Conservation (phyloP, 2,113 vertebrate species). For the Albula goreensis region DNA sequence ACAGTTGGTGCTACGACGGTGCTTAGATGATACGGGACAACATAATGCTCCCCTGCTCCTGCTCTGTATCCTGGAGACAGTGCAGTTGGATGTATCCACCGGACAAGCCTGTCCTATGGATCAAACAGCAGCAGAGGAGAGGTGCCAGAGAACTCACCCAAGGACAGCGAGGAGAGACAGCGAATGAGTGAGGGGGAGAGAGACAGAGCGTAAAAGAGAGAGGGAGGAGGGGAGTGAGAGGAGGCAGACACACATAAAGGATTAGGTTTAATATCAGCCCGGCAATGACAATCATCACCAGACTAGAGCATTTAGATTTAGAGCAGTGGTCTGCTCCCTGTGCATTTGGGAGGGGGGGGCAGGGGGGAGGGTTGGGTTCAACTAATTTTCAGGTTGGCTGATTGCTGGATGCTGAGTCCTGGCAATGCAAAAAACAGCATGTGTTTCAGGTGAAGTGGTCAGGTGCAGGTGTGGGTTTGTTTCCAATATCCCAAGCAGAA, state of each 20-base stretch:
- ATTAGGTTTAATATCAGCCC: conserved; percentile 14
- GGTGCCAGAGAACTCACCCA: conserved; percentile 11
- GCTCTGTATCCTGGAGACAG: conserved; percentile 24
- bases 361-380: neutral
- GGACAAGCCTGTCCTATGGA: neutral
- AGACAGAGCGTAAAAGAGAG: neutral
- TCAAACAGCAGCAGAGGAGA: conserved; percentile 16
- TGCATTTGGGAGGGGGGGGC: neutral
- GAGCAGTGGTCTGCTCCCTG: neutral
- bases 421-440: neutral
- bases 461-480: neutral
- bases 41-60: conserved; percentile 14
- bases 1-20: neutral
- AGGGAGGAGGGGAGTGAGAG: neutral
- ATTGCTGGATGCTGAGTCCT: neutral
- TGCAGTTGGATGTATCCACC: neutral
- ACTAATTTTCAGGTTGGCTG: neutral
- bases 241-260: neutral
- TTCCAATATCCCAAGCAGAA: neutral
- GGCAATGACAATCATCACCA: neutral
- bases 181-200: neutral
- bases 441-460: neutral
- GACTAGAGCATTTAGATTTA: neutral
- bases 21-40: conserved; percentile 14
- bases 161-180: conserved; percentile 21